These are phyloP conservation scores for Phocides pigmalion DNA, from an alignment of 1,140 invertebrate species.

Conservation along the genomic window DNA sequence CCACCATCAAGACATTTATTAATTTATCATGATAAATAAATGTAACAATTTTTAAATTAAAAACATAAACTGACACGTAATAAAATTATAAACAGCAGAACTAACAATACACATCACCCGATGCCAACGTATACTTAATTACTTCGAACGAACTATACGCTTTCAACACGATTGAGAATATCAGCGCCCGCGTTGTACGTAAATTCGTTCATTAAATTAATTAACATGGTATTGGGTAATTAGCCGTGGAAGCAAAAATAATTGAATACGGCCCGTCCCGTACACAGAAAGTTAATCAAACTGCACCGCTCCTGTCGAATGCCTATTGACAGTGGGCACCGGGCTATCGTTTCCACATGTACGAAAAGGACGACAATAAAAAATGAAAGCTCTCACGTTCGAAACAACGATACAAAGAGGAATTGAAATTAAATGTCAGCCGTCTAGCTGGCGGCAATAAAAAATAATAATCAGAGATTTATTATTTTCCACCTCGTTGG, in stretches of 20 bases:
- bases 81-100: constrained; percentile 12
- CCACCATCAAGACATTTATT: too few relatives aligned
- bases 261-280: constrained; percentile 34
- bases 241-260: constrained; percentile 39
- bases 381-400: constrained; percentile 37
- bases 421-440: constrained; percentile 68
- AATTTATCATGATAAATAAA: too few relatives aligned
- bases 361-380: constrained; percentile 51
- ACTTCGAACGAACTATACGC: constrained; percentile 1
- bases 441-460: constrained; percentile 42
- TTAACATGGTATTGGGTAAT: constrained; percentile 33
- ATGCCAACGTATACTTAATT: constrained; percentile 9
- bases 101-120: neutral
- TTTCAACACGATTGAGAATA: constrained; percentile 13
- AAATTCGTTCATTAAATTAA: constrained; percentile 32
- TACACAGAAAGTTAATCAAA: constrained; percentile 50
- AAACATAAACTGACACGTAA: constrained; percentile 1
- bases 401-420: constrained; percentile 53
- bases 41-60: neutral
- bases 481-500: constrained; percentile 40
- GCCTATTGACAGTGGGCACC: constrained; percentile 42
- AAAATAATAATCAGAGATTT: constrained; percentile 55
- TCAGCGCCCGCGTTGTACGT: constrained; percentile 1
- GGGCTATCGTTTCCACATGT: constrained; percentile 50
- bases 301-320: constrained; percentile 40